phyloP scores from a whole-genome alignment of 2,888 invertebrate species.

The Ormyrus rosae region DNA sequence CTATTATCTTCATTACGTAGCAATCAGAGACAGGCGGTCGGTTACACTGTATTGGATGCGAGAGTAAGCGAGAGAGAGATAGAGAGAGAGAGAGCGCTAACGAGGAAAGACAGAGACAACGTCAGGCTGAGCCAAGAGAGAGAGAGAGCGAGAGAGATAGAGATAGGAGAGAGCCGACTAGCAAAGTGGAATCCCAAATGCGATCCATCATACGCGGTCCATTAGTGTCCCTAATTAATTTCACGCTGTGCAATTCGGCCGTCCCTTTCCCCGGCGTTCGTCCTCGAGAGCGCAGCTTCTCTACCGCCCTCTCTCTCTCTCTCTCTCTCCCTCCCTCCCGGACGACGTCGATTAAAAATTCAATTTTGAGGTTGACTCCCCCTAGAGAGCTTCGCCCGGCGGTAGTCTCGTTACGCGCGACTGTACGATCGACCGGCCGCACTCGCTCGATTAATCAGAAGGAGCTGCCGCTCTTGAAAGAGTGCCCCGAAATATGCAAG shows the following conservation, averaged over 20 bases:
- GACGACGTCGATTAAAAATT: constrained; percentile 50
- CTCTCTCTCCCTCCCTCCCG: background rate
- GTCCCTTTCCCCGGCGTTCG: background rate
- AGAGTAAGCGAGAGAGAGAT: background rate
- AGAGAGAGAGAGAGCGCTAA: background rate
- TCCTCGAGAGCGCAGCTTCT: background rate
- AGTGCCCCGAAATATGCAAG: background rate
- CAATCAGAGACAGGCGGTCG: constrained; percentile 33
- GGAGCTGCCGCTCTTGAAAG: constrained; percentile 23
- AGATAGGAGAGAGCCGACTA: constrained; percentile 4
- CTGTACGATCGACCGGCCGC: background rate
- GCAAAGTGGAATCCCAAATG: constrained; percentile 45
- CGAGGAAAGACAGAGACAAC: background rate
- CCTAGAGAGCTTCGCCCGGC: background rate
- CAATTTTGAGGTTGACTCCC: constrained; percentile 40
- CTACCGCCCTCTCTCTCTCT: background rate
- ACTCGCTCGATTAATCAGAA: constrained; percentile 38
- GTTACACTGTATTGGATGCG: constrained; percentile 16
- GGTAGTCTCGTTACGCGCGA: constrained; percentile 1
- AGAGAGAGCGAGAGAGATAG: constrained; percentile 9
- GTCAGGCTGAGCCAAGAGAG: background rate
- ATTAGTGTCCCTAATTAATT: constrained; percentile 56
- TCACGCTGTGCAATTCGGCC: constrained; percentile 46
- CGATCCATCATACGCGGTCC: constrained; percentile 55
- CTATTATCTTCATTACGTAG: constrained; percentile 42